Evolutionary conservation across 2,797 vertebrate genomes (phyloP).

Genomic region (Champsocephalus gunnari): DNA sequence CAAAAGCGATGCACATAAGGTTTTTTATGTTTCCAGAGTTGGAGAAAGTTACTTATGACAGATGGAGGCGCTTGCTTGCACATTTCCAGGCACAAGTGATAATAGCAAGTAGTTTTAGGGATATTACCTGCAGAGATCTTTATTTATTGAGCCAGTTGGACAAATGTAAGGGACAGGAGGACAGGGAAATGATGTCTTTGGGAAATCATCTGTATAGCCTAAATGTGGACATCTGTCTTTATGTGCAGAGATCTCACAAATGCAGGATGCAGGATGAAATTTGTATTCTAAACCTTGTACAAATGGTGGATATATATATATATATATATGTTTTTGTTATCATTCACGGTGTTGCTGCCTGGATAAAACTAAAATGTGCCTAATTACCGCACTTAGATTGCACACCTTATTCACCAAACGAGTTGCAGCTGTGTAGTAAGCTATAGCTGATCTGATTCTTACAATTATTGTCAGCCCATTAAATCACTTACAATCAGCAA

Average conservation of each 20-base stretch:
- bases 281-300: background rate
- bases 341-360: too few relatives aligned
- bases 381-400: too few relatives aligned
- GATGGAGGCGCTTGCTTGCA: conserved; percentile 37
- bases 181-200: background rate
- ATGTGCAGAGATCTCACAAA: background rate
- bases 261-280: background rate
- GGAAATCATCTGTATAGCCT: background rate
- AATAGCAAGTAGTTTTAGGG: background rate
- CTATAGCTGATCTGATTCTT: too few relatives aligned
- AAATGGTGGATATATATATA: background rate
- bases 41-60: conserved; percentile 76
- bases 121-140: background rate
- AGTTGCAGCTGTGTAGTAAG: too few relatives aligned
- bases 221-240: background rate
- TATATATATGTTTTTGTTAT: too few relatives aligned
- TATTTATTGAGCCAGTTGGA: conserved; percentile 10
- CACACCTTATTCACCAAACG: too few relatives aligned
- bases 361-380: too few relatives aligned
- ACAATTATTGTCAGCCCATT: too few relatives aligned
- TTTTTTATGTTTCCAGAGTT: conserved; percentile 66
- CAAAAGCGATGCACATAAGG: conserved; percentile 67
- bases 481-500: too few relatives aligned
- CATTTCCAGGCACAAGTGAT: conserved; percentile 36
- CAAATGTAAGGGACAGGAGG: background rate